Evolutionary conservation across 2,113 vertebrate species (phyloP).

Genomic region (Manacus vitellinus): DNA sequence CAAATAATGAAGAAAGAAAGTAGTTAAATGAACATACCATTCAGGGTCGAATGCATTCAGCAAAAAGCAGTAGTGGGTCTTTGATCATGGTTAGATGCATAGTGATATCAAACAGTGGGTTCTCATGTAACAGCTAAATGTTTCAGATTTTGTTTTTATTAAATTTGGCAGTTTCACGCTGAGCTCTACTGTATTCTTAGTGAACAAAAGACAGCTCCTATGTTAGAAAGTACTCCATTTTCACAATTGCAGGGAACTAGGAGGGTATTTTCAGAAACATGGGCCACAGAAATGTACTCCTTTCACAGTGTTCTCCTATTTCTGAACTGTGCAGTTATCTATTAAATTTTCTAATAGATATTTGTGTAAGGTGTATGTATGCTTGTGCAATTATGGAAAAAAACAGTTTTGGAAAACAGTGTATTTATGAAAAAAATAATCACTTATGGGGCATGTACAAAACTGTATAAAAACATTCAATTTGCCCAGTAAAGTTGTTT

Average conservation of each 20-base stretch:
- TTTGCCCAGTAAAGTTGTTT: slow-evolving; percentile 87
- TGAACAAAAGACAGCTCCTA: slow-evolving; percentile 77
- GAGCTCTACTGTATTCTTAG: slow-evolving; percentile 79
- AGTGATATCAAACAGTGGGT: slow-evolving; percentile 80
- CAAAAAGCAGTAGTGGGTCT: slow-evolving; percentile 78
- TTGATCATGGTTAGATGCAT: slow-evolving; percentile 81
- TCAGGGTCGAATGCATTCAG: slow-evolving; percentile 74
- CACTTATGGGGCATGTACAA: slow-evolving; percentile 86
- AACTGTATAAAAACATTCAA: slow-evolving; percentile 83
- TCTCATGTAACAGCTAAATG: slow-evolving; percentile 80
- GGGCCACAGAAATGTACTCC: slow-evolving; percentile 77
- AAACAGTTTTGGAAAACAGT: slow-evolving; percentile 84
- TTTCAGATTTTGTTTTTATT: slow-evolving; percentile 83
- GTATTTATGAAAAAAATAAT: slow-evolving; percentile 85
- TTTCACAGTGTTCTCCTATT: slow-evolving; percentile 80
- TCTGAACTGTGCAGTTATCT: slow-evolving; percentile 84
- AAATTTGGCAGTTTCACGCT: slow-evolving; percentile 83
- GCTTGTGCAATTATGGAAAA: slow-evolving; percentile 86
- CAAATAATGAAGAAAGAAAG: slow-evolving; percentile 75
- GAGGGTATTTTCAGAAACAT: slow-evolving; percentile 70
- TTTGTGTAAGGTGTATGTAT: slow-evolving; percentile 89
- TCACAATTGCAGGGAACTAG: slow-evolving; percentile 71
- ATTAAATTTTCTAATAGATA: slow-evolving; percentile 86
- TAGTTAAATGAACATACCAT: slow-evolving; percentile 74
- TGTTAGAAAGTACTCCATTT: slow-evolving; percentile 72